Conservation (phyloP, 2,113 vertebrate species). For the Brienomyrus brachyistius region DNA sequence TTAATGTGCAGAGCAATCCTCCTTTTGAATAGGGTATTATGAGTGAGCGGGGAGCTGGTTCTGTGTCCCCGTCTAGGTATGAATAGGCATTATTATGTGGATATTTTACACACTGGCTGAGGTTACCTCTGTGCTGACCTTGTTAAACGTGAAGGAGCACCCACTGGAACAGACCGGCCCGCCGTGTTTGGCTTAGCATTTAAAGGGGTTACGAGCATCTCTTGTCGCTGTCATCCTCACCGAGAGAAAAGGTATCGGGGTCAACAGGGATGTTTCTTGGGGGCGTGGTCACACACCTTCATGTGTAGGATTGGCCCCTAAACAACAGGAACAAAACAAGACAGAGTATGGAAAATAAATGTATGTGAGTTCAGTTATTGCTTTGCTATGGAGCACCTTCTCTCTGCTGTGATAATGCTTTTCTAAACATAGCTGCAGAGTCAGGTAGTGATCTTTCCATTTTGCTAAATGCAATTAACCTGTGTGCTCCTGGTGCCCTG, state of each 20-base stretch:
- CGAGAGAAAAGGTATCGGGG: not conserved
- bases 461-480: not conserved
- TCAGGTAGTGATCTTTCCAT: not conserved
- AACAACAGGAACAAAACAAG: slow-evolving; percentile 61
- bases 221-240: not conserved
- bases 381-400: slow-evolving; percentile 70
- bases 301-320: slow-evolving; percentile 52
- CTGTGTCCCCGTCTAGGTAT: slow-evolving; percentile 23
- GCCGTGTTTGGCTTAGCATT: not conserved
- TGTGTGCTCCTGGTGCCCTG: not conserved
- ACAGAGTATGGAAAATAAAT: slow-evolving; percentile 65
- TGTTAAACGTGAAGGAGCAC: not conserved
- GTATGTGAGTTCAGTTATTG: slow-evolving; percentile 63
- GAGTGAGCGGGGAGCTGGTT: slow-evolving; percentile 25
- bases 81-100: slow-evolving; percentile 36
- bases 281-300: slow-evolving; percentile 28
- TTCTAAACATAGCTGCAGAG: slow-evolving; percentile 40
- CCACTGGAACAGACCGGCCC: not conserved
- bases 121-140: not conserved
- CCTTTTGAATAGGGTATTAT: slow-evolving; percentile 29
- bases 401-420: slow-evolving; percentile 77
- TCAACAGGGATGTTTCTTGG: not conserved
- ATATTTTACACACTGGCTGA: slow-evolving; percentile 14
- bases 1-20: slow-evolving; percentile 42
- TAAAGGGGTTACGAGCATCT: not conserved